Evolutionary conservation across 2,797 vertebrate genomes (phyloP), one percentile per base, ranked within the genome.

Genomic region (Acestrorhynchus altus): DNA sequence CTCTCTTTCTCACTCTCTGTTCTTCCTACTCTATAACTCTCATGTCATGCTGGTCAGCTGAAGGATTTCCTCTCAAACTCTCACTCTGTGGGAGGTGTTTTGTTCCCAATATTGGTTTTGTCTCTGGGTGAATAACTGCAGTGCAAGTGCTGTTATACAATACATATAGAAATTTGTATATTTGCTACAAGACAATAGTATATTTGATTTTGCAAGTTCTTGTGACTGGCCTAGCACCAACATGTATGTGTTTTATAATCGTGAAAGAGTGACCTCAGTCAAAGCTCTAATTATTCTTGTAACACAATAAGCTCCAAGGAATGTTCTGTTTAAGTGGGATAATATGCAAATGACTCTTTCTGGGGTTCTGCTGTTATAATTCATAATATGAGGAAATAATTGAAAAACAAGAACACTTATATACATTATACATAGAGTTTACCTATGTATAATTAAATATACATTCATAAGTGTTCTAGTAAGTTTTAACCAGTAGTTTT

Each of bases 61-160:
- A 73, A 24, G 8, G 3, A 46, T 85, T 90, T 92, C 89, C 90
- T 89, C 71, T 59, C 40, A 66, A 54, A 85, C 28, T 81, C 35
- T 77, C 49, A 13, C 71, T 76, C 24, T 65, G 47, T 46, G 59
- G 66, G 72, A 81, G 54, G 71, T 42, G n/a, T 54, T 82, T 20
- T 70, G 49, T 63, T 80, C 69, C 20, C 8, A 57, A 20, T 18
- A 68, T 63, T 65, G 70, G 46, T 59, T 40, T 11, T 35, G 49
- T 39, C n/a, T 18, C 1, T 28, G 31, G 26, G 31, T 16, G 39
- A 31, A 52, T 60, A 52, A 26, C 31, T 66, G 57, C 28, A 60
- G 16, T 60, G 5, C 57, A 35, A 35, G 2, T 8, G 4, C 56
- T 31, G 26, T 59, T 59, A 59, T 31, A 59, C 51, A 20, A 10